These are phyloP conservation scores for Penaeus monodon DNA, from an alignment of 2,888 invertebrate species.

Conservation along the genomic window DNA sequence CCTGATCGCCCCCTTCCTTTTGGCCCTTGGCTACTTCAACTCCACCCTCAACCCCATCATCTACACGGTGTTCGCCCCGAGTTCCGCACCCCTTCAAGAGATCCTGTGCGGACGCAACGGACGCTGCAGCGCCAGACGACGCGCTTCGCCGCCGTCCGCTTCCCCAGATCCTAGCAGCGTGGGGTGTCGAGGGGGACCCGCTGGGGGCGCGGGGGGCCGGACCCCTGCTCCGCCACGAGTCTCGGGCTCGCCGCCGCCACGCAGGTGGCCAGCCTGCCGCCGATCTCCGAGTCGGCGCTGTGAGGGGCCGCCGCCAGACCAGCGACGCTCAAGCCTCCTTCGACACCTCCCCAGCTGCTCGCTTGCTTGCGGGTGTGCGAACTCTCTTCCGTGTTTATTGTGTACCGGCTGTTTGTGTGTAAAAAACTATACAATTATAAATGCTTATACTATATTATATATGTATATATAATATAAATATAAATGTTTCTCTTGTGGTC, in stretches of 20 bases:
- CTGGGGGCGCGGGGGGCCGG: slow-evolving; percentile 34
- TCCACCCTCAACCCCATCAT: slow-evolving; percentile 91
- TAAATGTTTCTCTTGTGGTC: slow-evolving; percentile 37
- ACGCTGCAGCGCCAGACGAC: slow-evolving; percentile 26
- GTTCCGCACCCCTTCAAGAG: slow-evolving; percentile 90
- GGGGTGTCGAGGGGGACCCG: slow-evolving; percentile 39
- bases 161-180: slow-evolving; percentile 48
- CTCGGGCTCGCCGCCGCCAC: slow-evolving; percentile 36
- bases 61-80: slow-evolving; percentile 94
- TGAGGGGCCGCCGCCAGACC: slow-evolving; percentile 2
- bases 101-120: slow-evolving; percentile 77
- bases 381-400: neutral
- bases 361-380: neutral
- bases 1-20: slow-evolving; percentile 83
- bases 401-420: neutral
- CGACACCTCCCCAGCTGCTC: slow-evolving; percentile 16
- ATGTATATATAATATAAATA: slow-evolving; percentile 20
- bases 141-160: slow-evolving; percentile 30
- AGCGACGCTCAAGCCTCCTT: neutral
- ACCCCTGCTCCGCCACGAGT: slow-evolving; percentile 24
- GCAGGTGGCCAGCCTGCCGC: slow-evolving; percentile 43
- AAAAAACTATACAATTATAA: neutral
- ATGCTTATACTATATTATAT: slow-evolving; percentile 19
- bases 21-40: slow-evolving; percentile 94
- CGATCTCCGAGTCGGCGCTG: slow-evolving; percentile 44